Conservation (phyloP, 2,888 invertebrate genomes). For the Xylota segnis region DNA sequence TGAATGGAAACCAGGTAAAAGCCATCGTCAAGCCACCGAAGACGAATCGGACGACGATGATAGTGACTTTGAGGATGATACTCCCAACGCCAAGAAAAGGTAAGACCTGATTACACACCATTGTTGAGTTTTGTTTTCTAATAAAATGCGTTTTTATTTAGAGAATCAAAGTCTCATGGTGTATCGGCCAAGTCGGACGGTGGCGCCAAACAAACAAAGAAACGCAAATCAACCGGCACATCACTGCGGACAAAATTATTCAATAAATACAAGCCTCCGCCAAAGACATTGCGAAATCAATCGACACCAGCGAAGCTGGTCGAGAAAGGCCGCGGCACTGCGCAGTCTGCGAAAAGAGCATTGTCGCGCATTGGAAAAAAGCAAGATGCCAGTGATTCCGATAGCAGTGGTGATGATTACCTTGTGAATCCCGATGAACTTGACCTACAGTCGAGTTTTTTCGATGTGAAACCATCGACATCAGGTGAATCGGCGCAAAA, state of each 20-base stretch:
- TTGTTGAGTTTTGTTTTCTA: background rate
- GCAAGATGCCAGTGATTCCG: conserved; percentile 70
- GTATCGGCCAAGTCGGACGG: conserved; percentile 30
- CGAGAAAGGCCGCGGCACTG: conserved; percentile 77
- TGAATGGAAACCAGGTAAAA: conserved; percentile 82
- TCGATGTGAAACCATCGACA: conserved; percentile 80
- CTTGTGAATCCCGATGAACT: conserved; percentile 86
- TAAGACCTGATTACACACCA: background rate
- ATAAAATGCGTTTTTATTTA: background rate
- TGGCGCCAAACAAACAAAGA: conserved; percentile 52
- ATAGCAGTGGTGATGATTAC: conserved; percentile 86
- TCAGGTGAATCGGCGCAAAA: conserved; percentile 78
- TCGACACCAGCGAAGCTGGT: conserved; percentile 76
- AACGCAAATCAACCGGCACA: conserved; percentile 67
- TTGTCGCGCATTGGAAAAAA: background rate
- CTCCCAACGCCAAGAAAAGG: conserved; percentile 39
- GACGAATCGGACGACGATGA: conserved; percentile 83
- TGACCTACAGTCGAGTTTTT: conserved; percentile 86
- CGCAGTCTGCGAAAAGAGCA: conserved; percentile 24
- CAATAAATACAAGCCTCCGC: conserved; percentile 82
- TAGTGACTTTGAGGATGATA: conserved; percentile 81
- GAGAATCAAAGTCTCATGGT: conserved; percentile 19
- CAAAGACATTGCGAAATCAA: conserved; percentile 78
- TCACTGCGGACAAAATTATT: conserved; percentile 78
- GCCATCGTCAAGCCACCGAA: conserved; percentile 75